phyloP scores from a whole-genome alignment of 2,113 vertebrate species.

The Tupaia chinensis region DNA sequence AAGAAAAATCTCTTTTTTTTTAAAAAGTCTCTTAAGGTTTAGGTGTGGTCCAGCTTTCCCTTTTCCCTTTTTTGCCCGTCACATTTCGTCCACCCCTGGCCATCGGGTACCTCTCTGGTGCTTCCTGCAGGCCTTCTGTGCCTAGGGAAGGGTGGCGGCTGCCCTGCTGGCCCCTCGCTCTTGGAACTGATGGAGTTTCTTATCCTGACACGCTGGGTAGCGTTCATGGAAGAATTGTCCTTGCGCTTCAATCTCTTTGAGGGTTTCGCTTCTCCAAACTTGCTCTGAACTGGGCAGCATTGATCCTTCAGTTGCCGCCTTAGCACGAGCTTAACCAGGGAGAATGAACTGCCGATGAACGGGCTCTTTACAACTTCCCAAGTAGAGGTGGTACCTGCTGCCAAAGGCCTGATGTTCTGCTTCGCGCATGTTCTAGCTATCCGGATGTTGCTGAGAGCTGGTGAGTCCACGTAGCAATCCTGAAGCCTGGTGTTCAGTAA shows the following conservation, averaged over 20 bases:
- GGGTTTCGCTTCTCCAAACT: slow-evolving; percentile 46
- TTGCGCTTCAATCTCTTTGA: slow-evolving; percentile 31
- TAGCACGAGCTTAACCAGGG: slow-evolving; percentile 72
- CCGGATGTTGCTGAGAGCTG: slow-evolving; percentile 47
- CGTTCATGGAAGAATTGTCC: not conserved
- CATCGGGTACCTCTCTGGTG: slow-evolving; percentile 18
- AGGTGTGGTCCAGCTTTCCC: not conserved
- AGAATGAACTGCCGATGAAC: slow-evolving; percentile 41
- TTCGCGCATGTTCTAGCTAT: not conserved
- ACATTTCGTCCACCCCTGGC: not conserved
- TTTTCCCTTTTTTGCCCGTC: not conserved
- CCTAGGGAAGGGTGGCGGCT: not conserved
- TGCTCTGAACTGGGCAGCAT: not conserved
- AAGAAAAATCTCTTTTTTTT: not conserved
- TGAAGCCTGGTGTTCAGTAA: slow-evolving; percentile 72
- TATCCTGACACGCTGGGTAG: not conserved
- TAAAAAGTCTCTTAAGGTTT: not conserved
- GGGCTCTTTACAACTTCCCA: slow-evolving; percentile 71
- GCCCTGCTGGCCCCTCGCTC: not conserved
- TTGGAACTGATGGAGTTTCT: not conserved
- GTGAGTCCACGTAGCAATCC: slow-evolving; percentile 60
- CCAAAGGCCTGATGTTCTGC: not conserved
- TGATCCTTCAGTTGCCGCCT: slow-evolving; percentile 42
- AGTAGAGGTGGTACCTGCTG: not conserved
- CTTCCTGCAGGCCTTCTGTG: not conserved